phyloP scores from a whole-genome alignment of 2,888 invertebrate genomes.

The Ophion obscuratus region DNA sequence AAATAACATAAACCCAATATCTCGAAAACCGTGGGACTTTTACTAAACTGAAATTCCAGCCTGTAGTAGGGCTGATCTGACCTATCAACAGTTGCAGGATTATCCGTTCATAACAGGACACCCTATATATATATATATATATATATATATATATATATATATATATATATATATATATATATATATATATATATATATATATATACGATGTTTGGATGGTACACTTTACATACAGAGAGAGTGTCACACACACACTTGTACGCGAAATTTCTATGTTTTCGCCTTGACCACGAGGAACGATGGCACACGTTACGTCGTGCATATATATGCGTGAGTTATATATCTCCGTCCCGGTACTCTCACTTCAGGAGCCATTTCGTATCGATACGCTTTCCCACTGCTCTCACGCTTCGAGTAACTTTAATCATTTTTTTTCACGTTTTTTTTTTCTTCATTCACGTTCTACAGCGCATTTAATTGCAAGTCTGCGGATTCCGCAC shows the following conservation, averaged over 20 bases:
- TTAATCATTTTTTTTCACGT: conserved; percentile 40
- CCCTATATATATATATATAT: too few relatives aligned
- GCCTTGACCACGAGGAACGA: conserved; percentile 63
- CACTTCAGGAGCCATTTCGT: conserved; percentile 54
- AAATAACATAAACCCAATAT: too few relatives aligned
- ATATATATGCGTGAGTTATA: background rate
- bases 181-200: too few relatives aligned
- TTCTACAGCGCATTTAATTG: conserved; percentile 41
- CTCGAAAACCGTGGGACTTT: too few relatives aligned
- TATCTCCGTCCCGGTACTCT: conserved; percentile 45
- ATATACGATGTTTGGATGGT: too few relatives aligned
- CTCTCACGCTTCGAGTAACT: conserved; percentile 12
- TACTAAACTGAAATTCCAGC: too few relatives aligned
- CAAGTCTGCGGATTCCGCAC: conserved; percentile 5
- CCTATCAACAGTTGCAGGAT: too few relatives aligned
- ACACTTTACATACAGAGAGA: background rate
- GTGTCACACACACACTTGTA: background rate
- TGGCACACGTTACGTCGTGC: conserved; percentile 21
- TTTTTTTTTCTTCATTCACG: conserved; percentile 24
- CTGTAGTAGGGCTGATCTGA: too few relatives aligned
- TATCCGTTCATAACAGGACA: too few relatives aligned
- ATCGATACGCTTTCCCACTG: conserved; percentile 57
- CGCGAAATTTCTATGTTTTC: conserved; percentile 64
- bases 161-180: too few relatives aligned
- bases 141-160: too few relatives aligned